Evolutionary conservation across 2,888 invertebrate genomes (phyloP), one percentile per base, ranked within the genome.

Genomic region (Entomobrya multifasciata): DNA sequence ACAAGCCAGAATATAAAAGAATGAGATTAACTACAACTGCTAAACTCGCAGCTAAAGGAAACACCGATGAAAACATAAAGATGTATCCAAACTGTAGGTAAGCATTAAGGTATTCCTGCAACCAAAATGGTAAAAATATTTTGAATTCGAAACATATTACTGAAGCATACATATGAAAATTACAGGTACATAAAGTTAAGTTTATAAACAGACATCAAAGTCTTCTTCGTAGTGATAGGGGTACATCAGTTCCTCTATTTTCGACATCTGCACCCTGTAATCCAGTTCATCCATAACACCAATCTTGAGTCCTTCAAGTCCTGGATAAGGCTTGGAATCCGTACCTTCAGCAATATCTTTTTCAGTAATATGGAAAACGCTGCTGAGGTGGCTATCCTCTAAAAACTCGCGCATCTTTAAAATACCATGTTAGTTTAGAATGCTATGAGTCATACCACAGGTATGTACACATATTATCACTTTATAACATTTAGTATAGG

Each of bases 31-130:
- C 20, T 8, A 36, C n/a, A 41, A 81, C 15, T 8, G 85, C 85
- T 0, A 76, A 49, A 4, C 13, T n/a, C 0, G 70, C 76, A 15
- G 81, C 65, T 1, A n/a, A 25, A 13, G 88, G 85, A 41, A 36
- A 60, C n/a, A 86, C 67, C 4, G 88, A 55, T 0, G 85, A 81
- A 52, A 86, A 88, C 4, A 88, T 25, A 20, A 86, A 85, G 6
- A 81, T 52, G 55, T 81, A 86, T 10, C 88, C 88, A 25, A 88
- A 88, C 22, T 88, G 88, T 0, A 78, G 55, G n/a, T 80, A 86
- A 15, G 86, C 52, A 2, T 77, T 36, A 2, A 81, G 76, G 41
- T 88, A 88, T 15, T 88, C 88, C 36, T 88, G n/a, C n/a, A n/a
- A n/a, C n/a, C n/a, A n/a, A n/a, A n/a, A n/a, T n/a, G n/a, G n/a